phyloP scores from a whole-genome alignment of 1,140 invertebrate genomes.

The Battus philenor region DNA sequence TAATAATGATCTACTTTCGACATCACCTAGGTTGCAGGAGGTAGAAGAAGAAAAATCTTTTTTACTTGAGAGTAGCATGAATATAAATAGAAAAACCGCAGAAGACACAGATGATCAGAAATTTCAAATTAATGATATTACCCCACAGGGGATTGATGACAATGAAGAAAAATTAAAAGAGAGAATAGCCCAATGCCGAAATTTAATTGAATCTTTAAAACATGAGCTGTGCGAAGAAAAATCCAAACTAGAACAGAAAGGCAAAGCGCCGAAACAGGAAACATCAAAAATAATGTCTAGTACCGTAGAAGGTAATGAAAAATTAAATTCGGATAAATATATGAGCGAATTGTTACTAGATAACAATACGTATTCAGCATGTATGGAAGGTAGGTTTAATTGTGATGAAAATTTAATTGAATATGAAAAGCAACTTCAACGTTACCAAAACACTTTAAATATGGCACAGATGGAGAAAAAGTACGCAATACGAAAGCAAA shows the following conservation, averaged over 20 bases:
- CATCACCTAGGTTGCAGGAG: neutral
- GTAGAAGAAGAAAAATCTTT: neutral
- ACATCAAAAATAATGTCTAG: neutral
- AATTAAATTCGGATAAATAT: constrained; percentile 7
- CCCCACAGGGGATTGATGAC: constrained; percentile 30
- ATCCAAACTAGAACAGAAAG: constrained; percentile 42
- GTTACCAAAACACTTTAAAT: constrained; percentile 60
- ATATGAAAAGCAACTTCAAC: constrained; percentile 65
- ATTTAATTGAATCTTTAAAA: constrained; percentile 54
- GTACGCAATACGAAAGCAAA: constrained; percentile 68
- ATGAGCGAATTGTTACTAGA: neutral
- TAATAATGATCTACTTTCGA: constrained; percentile 12
- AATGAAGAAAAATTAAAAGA: constrained; percentile 47
- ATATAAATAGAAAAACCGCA: constrained; percentile 16
- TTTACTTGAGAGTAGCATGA: neutral
- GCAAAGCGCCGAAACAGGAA: constrained; percentile 16
- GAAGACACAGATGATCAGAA: constrained; percentile 5
- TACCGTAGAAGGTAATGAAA: neutral
- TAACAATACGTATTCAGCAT: constrained; percentile 31
- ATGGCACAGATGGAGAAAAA: constrained; percentile 66
- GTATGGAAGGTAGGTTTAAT: constrained; percentile 44
- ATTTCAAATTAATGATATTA: neutral
- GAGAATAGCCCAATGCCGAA: constrained; percentile 51
- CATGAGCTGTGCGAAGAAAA: constrained; percentile 55
- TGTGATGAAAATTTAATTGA: constrained; percentile 62